Evolutionary conservation across 1,140 invertebrate genomes (phyloP), one percentile per base, ranked within the genome.

Genomic region (Muscidifurax raptorellus): DNA sequence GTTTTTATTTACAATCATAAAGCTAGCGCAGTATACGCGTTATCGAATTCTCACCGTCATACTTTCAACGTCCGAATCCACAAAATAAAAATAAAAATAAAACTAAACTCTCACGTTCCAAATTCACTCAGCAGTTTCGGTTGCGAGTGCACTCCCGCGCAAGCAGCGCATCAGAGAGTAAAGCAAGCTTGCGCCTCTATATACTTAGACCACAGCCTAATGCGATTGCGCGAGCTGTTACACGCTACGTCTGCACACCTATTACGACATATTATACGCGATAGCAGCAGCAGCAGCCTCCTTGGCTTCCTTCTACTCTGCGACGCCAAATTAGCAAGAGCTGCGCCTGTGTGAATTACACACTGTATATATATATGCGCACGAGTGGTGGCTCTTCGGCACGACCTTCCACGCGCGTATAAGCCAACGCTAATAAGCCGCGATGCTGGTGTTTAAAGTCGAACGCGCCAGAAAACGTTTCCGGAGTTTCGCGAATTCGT

Each of bases 301-400:
- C 52, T 59, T 59, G 52, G 52, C 52, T 59, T 59, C 52, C 52
- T 59, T 59, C 52, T n/a, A n/a, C n/a, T 59, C 52, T 22, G 52
- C 22, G 22, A 59, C 32, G 71, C 32, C 71, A 74, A 74, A 74
- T 74, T 74, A 36, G 71, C 52, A 59, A 74, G 18, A 32, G 22
- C 32, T 40, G 28, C 32, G 69, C 22, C 15, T 36, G 28, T 36
- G 27, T 36, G 32, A 59, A 59, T 40, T 22, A n/a, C 71, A 30
- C 32, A 66, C 10, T 27, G 27, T 27, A 27, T 27, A 10, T 13
- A 27, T 25, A n/a, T 67, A 67, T 12, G 64, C 64, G 32, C 22
- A 10, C 80, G 85, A 88, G 86, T 80, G 88, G 87, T 72, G 40
- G 84, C 84, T 87, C 86, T 88, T 86, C 86, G 67, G 76, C 71